phyloP scores from a whole-genome alignment of 35 echinoderm and acorn worm genomes.

The Nesometra sesokonis region DNA sequence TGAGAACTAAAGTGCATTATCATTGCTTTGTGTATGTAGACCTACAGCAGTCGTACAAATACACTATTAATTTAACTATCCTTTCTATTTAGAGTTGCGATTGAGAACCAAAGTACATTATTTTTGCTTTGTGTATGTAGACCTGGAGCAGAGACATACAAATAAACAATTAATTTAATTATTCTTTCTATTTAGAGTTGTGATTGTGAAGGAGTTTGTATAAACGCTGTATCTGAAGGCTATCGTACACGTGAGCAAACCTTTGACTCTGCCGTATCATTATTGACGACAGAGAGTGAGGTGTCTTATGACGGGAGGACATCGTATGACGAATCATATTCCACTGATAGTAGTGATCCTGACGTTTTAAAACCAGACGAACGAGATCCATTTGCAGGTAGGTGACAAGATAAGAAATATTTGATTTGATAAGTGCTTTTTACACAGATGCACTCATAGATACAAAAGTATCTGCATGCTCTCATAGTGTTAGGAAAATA shows the following conservation, averaged over 20 bases:
- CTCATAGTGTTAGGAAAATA: no score
- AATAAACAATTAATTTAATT: not conserved
- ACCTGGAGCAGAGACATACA: no score
- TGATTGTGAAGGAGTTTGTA: not conserved
- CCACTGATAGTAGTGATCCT: not conserved
- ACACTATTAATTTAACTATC: not conserved
- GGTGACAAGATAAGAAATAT: not conserved
- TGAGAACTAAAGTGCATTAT: no score
- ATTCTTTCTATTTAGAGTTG: not conserved
- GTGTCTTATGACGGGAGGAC: not conserved
- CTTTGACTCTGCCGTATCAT: not conserved
- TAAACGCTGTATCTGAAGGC: not conserved
- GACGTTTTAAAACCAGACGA: slow-evolving; percentile 7
- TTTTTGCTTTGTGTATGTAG: no score
- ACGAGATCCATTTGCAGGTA: slow-evolving; percentile 14
- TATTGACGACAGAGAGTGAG: not conserved
- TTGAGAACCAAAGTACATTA: no score
- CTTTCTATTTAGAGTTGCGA: not conserved
- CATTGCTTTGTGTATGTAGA: no score
- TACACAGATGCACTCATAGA: no score
- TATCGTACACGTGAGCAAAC: not conserved
- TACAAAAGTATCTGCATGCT: no score
- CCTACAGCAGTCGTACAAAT: no score
- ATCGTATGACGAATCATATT: not conserved
- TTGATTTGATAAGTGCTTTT: no score